phyloP scores from a whole-genome alignment of 2,797 vertebrate species.

The Chromobotia macracanthus region DNA sequence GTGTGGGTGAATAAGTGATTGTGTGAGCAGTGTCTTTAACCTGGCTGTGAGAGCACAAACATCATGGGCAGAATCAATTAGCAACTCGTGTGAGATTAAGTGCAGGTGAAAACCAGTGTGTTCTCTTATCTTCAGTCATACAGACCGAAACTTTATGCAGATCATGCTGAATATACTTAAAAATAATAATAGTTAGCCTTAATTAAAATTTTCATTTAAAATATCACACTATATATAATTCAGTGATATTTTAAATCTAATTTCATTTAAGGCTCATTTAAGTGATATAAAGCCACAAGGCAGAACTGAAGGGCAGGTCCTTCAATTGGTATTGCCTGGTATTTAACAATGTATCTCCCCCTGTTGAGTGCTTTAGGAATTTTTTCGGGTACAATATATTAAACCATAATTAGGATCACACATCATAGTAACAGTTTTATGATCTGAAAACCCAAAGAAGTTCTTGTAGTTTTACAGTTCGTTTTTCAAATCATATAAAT shows the following conservation, averaged over 20 bases:
- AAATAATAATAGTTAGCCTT: background rate
- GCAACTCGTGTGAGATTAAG: conserved; percentile 27
- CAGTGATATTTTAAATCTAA: background rate
- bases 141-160: conserved; percentile 9
- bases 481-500: background rate
- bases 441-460: background rate
- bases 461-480: background rate
- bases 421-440: background rate
- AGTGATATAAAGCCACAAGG: background rate
- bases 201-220: background rate
- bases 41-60: conserved; percentile 22
- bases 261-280: background rate
- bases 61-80: conserved; percentile 37
- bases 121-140: conserved; percentile 44
- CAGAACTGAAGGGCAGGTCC: conserved; percentile 17
- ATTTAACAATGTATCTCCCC: background rate
- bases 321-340: conserved; percentile 3
- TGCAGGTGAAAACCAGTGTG: conserved; percentile 22
- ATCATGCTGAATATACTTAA: conserved; percentile 4
- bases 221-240: background rate
- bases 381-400: background rate
- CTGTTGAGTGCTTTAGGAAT: background rate
- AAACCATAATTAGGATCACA: conserved; percentile 11
- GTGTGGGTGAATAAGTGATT: conserved; percentile 14
- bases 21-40: conserved; percentile 2